Evolutionary conservation across 2,888 invertebrate genomes (phyloP), one percentile per base, ranked within the genome.

Genomic region (Drosophila tanythrix): DNA sequence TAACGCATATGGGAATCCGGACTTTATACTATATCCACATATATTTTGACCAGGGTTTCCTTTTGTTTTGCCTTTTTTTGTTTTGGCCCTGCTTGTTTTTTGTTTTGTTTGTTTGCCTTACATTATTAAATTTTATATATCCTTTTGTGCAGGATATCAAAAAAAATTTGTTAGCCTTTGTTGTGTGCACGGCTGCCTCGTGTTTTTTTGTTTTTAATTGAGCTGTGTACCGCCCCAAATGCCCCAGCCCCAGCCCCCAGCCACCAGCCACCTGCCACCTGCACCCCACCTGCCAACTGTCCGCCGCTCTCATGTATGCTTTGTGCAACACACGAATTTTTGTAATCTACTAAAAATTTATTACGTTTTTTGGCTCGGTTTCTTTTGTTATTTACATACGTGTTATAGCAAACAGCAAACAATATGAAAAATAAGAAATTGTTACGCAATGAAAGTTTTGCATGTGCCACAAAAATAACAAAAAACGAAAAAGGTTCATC

Each of bases 81-180:
- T 38, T 53, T 58, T 64, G 56, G 36, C 60, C 60, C n/a, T 15
- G 51, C 38, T 31, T 53, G 21, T 51, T 46, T 25, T 38, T 27
- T 58, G 43, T 40, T 53, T 53, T 56, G 27, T 69, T 63, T 35
- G 53, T 35, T 62, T 67, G 70, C 76, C 70, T 71, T 82, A 78
- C 78, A 89, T 89, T 88, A 85, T 85, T 85, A 85, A 89, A 85
- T 89, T 89, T 88, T 65, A 82, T 64, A 84, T 74, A 73, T 76
- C 80, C 71, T 81, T 77, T 83, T 79, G 82, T 75, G 74, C 73
- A 65, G 72, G 66, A 72, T 59, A 68, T 38, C 29, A 40, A 43
- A 69, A 67, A 73, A 88, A 87, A 81, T 72, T 71, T 76, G 82
- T 89, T 87, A 72, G 80, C 85, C 85, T 79, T 89, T 89, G 84